phyloP scores from a whole-genome alignment of 53 echinoderm and acorn worm genomes.

The Crossaster papposus region DNA sequence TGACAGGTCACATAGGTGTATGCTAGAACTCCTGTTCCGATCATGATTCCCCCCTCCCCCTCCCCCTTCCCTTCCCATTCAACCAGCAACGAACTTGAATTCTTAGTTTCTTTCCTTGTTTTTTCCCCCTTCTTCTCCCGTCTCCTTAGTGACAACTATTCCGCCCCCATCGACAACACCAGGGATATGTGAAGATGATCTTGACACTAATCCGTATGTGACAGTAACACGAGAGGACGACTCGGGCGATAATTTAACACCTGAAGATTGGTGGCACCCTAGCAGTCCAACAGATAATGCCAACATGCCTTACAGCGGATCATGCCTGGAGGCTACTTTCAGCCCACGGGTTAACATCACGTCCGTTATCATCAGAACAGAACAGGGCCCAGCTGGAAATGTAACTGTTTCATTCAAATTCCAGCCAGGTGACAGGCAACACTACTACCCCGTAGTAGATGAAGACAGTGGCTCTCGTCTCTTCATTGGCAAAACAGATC shows the following conservation, averaged over 20 bases:
- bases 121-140: no score
- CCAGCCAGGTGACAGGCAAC: neutral
- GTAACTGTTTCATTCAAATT: constrained; percentile 2
- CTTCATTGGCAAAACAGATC: neutral
- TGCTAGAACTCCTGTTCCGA: no score
- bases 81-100: neutral
- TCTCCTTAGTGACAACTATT: neutral
- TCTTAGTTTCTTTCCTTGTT: neutral
- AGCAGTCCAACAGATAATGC: neutral
- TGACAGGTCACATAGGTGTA: no score
- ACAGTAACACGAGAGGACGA: neutral
- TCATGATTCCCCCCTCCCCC: no score
- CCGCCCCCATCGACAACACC: neutral
- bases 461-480: neutral
- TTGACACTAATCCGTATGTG: neutral
- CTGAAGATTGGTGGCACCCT: neutral
- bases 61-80: no score
- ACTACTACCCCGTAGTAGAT: constrained; percentile 1
- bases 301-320: neutral
- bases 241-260: neutral
- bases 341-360: neutral
- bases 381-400: neutral
- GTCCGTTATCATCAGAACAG: constrained; percentile 10
- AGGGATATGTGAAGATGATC: neutral
- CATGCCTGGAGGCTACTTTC: constrained; percentile 28